These are phyloP conservation scores for Pollenia angustigena DNA, from an alignment of 2,888 invertebrate species.

Conservation along the genomic window DNA sequence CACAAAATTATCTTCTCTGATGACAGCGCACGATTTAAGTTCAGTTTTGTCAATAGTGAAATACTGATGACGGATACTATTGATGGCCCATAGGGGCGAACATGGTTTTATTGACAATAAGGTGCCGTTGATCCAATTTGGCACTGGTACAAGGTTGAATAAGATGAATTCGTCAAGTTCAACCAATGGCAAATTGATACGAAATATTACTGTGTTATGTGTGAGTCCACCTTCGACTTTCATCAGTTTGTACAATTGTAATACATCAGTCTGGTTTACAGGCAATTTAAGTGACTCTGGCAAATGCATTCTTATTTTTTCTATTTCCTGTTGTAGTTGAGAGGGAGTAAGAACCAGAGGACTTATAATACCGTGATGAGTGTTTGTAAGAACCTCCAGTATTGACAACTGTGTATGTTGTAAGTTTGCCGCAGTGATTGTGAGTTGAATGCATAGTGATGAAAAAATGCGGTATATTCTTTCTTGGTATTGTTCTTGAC, in stretches of 20 bases:
- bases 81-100: background rate
- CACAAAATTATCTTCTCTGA: background rate
- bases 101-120: conserved; percentile 4
- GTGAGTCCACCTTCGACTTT: background rate
- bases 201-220: conserved; percentile 8
- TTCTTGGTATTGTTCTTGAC: conserved; percentile 27
- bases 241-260: conserved; percentile 11
- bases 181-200: conserved; percentile 1
- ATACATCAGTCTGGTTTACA: conserved; percentile 5
- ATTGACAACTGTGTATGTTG: background rate
- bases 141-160: conserved; percentile 5
- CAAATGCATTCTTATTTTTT: background rate
- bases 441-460: conserved; percentile 29
- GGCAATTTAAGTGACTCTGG: background rate
- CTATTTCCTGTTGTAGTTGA: background rate
- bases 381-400: conserved; percentile 10
- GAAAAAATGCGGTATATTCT: conserved; percentile 1
- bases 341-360: background rate
- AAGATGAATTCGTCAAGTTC: background rate
- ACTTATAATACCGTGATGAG: conserved; percentile 9
- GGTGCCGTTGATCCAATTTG: background rate
- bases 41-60: background rate
- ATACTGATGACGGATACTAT: background rate
- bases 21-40: background rate
- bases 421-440: conserved; percentile 18